Evolutionary conservation across 2,113 vertebrate species (phyloP).

Genomic region (Excalfactoria chinensis): DNA sequence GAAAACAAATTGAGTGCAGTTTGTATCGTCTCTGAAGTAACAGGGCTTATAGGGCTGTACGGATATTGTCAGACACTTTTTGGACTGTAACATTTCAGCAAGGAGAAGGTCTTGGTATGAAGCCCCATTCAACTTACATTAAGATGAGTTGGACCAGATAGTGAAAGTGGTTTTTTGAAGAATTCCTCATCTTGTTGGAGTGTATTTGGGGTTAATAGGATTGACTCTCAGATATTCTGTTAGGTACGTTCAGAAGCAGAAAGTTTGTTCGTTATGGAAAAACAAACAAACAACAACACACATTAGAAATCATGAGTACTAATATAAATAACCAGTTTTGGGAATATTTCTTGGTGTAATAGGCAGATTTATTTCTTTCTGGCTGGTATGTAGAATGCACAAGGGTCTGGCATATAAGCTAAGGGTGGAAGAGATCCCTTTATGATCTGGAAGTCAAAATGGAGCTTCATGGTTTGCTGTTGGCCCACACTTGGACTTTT

Average conservation of each 20-base stretch:
- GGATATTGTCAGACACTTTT: not conserved
- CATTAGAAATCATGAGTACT: not conserved
- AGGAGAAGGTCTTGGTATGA: not conserved
- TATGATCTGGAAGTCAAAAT: not conserved
- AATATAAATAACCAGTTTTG: not conserved
- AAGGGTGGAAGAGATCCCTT: not conserved
- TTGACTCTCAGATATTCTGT: not conserved
- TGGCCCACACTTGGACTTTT: not conserved
- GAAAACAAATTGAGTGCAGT: not conserved
- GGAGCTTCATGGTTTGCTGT: not conserved
- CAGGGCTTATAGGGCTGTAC: not conserved
- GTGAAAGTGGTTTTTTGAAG: not conserved
- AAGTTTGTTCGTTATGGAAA: not conserved
- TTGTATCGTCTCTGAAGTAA: not conserved
- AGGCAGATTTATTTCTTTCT: not conserved
- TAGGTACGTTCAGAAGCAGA: not conserved
- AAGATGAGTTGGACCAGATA: not conserved
- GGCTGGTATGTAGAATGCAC: not conserved
- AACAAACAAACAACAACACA: not conserved
- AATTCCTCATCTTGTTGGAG: not conserved
- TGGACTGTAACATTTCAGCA: not conserved
- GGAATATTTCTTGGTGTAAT: not conserved
- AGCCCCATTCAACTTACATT: not conserved
- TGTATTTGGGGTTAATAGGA: not conserved
- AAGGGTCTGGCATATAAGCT: not conserved